These are phyloP conservation scores for Pachyseris speciosa DNA, from an alignment of 64 coral and sea anemone genomes.

Conservation along the genomic window DNA sequence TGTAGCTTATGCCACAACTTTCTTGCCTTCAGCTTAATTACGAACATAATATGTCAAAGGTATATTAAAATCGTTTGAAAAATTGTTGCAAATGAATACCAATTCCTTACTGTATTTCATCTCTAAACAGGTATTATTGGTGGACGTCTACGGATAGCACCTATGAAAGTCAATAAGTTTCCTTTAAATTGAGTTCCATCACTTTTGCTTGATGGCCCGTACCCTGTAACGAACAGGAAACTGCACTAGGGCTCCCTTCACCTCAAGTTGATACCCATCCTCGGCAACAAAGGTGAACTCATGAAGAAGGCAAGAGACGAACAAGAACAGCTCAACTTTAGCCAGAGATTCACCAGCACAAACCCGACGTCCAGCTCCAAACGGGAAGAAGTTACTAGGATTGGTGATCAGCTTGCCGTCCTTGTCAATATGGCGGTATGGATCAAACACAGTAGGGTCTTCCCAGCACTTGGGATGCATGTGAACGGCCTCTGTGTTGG, in stretches of 20 bases:
- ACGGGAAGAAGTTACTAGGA: conserved; percentile 17
- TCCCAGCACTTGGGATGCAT: conserved; percentile 47
- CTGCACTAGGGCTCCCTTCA: neutral
- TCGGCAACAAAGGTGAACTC: conserved; percentile 8
- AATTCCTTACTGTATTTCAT: no score
- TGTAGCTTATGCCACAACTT: no score
- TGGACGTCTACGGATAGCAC: no score
- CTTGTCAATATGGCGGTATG: conserved; percentile 34
- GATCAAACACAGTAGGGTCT: conserved; percentile 17
- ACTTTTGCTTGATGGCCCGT: conserved; percentile 10
- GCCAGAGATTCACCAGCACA: conserved; percentile 50
- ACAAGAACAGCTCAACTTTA: conserved; percentile 37
- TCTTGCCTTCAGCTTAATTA: no score
- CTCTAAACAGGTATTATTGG: no score
- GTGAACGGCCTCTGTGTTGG: conserved; percentile 34
- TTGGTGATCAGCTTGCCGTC: conserved; percentile 18
- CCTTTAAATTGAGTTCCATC: no score
- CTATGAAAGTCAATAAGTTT: no score
- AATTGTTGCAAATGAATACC: no score
- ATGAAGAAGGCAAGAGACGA: conserved; percentile 1
- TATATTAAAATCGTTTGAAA: no score
- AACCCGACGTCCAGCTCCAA: conserved; percentile 27
- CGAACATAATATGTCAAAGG: no score
- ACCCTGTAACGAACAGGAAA: conserved; percentile 19
- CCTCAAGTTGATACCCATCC: neutral